Base-by-base conservation (phyloP, 1,140 invertebrate genomes). In the Trichomalopsis sarcophagae region DNA sequence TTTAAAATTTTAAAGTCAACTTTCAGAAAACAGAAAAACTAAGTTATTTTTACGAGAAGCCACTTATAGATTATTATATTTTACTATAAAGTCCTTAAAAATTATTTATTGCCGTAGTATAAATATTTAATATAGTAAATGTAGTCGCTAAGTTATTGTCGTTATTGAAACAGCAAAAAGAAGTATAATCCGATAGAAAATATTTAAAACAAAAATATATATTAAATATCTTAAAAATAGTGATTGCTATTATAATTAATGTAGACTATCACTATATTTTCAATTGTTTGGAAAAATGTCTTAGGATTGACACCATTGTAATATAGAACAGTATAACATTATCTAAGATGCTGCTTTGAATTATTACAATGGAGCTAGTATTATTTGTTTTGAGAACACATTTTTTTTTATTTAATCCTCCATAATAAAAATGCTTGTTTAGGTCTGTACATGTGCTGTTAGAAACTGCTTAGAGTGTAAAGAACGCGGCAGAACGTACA, bases 401-500 rank as follows among this genome's bases (percentile, higher is more conserved):
- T 81, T 83, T 81, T 86, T 86, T 82, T 82, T 85, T 17, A 76
- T 71, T 84, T 84, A 71, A 85, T 79, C 21, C 47, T 82, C 69
- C 44, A 86, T 71, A 11, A 91, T 36, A 89, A 91, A 27, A 92
- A 84, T 92, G 91, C 92, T 93, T 95, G 94, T 91, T 93, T 94
- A 96, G 97, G 97, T 99, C 89, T 99, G 98, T 95, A 99, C 98
- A 91, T 98, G 98, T 94, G 98, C 98, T 88, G 98, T 99, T 89
- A 96, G 98, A 91, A 99, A 99, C 94, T 99, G 98, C 94, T 95
- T 99, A 91, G 98, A 99, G 95, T 99, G 98, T 94, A 98, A 99
- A 94, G 98, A 99, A 93, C 95, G 98, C 87, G 96, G 96, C 91
- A 95, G 97, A 88, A 95, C 95, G 88, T 95, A 95, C 91, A 93